Conservation (phyloP, 2,797 vertebrate genomes). For the Eulemur coronatus region DNA sequence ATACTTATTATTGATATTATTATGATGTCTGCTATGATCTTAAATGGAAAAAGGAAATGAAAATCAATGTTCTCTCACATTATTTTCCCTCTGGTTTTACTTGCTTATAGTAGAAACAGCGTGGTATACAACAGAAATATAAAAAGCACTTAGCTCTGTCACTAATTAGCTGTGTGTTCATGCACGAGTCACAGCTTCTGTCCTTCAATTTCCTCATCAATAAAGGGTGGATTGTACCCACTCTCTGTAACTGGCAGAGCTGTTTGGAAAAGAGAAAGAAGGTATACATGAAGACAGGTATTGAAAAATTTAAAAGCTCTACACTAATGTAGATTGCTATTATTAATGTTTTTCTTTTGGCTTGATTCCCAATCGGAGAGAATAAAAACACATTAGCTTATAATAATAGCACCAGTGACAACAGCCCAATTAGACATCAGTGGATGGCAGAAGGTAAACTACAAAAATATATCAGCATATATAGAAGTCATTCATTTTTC, state of each 20-base stretch:
- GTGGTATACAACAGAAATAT: background rate
- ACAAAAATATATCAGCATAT: slow-evolving; percentile 38
- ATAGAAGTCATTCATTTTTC: slow-evolving; percentile 67
- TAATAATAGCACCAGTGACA: background rate
- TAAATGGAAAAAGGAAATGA: slow-evolving; percentile 11
- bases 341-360: slow-evolving; percentile 16
- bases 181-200: background rate
- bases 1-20: background rate
- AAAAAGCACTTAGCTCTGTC: background rate
- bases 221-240: background rate
- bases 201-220: slow-evolving; percentile 16
- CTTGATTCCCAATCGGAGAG: background rate
- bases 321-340: slow-evolving; percentile 9
- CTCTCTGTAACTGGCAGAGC: background rate
- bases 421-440: slow-evolving; percentile 53
- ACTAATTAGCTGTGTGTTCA: background rate
- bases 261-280: background rate
- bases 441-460: slow-evolving; percentile 16
- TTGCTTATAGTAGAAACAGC: background rate
- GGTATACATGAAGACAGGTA: background rate
- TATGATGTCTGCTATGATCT: background rate
- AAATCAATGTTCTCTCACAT: background rate
- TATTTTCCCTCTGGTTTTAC: background rate
- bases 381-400: background rate
- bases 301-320: slow-evolving; percentile 15